These are phyloP conservation scores for Channallabes apus DNA, from an alignment of 2,797 vertebrate genomes.

Conservation along the genomic window DNA sequence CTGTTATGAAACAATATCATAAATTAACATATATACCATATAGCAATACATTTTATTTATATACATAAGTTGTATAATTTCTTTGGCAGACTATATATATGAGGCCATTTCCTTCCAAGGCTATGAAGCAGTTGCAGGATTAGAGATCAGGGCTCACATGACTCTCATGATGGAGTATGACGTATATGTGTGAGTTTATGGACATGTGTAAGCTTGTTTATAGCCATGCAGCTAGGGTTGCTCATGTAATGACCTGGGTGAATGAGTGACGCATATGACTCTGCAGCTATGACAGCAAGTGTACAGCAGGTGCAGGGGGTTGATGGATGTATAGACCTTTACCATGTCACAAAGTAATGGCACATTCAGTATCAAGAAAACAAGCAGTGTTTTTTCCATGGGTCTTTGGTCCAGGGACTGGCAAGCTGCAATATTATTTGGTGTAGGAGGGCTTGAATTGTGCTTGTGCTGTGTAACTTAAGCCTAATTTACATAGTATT, in stretches of 20 bases:
- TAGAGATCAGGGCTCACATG: constrained; percentile 7
- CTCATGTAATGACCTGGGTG: constrained; percentile 39
- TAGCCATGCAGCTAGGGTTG: constrained; percentile 45
- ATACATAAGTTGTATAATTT: too few species aligned
- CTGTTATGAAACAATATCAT: too few species aligned
- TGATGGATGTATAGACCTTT: constrained; percentile 2
- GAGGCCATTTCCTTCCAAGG: background rate
- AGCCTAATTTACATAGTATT: background rate
- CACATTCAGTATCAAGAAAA: background rate
- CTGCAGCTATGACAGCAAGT: background rate
- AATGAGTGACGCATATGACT: constrained; percentile 40
- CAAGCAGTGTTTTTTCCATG: background rate
- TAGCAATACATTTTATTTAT: too few species aligned
- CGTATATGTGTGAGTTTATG: constrained; percentile 46
- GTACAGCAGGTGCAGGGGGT: constrained; percentile 2
- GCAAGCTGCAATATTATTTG: background rate
- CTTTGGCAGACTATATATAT: too few species aligned
- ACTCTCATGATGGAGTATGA: constrained; percentile 44
- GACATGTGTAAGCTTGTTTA: constrained; percentile 13
- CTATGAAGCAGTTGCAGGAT: background rate
- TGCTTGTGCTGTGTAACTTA: background rate
- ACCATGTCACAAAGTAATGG: background rate
- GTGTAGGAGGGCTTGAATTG: background rate
- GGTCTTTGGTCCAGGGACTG: background rate
- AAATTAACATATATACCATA: too few species aligned